Evolutionary conservation across 2,113 vertebrate species (phyloP).

Genomic region (Calonectris borealis): DNA sequence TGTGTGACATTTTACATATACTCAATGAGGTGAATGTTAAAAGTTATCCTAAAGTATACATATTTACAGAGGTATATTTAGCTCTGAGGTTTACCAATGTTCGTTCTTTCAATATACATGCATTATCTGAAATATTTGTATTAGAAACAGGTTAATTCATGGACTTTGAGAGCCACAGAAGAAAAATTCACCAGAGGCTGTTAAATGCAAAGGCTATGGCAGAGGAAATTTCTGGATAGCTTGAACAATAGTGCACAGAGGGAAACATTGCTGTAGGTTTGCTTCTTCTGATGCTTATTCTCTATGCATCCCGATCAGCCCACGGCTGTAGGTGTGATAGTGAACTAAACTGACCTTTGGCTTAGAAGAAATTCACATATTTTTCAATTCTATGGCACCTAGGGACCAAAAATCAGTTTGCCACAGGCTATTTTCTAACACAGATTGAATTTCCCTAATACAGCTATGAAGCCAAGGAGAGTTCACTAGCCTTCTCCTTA

Average conservation of each 20-base stretch:
- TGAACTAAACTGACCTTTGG: constrained; percentile 31
- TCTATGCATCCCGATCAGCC: neutral
- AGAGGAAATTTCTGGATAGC: neutral
- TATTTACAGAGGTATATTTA: neutral
- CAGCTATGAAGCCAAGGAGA: constrained; percentile 13
- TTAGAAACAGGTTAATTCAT: neutral
- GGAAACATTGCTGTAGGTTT: neutral
- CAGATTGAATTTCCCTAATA: constrained; percentile 60
- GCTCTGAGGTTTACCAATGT: neutral
- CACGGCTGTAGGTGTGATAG: neutral
- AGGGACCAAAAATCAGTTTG: constrained; percentile 36
- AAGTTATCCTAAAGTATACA: neutral
- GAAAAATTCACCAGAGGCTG: neutral
- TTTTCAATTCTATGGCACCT: constrained; percentile 2
- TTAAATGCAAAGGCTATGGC: neutral
- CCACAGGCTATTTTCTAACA: constrained; percentile 26
- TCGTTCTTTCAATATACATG: neutral
- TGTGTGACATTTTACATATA: neutral
- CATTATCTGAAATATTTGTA: neutral
- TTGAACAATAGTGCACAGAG: neutral
- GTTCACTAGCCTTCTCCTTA: constrained; percentile 32
- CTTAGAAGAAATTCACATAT: constrained; percentile 14
- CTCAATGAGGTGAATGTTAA: neutral
- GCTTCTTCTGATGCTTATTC: neutral
- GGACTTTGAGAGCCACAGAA: neutral